Conservation (phyloP, 2,113 vertebrate genomes). For the Charina bottae region DNA sequence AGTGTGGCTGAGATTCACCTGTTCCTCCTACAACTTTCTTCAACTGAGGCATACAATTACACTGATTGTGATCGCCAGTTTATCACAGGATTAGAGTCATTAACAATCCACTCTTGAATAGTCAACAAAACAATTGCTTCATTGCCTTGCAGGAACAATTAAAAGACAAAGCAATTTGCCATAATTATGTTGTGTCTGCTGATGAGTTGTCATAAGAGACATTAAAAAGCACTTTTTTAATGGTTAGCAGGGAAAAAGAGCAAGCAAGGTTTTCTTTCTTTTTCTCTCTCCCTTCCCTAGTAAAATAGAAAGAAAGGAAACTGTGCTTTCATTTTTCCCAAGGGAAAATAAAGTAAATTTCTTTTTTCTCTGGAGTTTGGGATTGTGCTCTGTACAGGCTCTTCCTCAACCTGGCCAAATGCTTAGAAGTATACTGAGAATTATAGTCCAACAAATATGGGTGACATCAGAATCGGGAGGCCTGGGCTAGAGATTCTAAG, state of each 20-base stretch:
- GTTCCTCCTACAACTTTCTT: slow-evolving; percentile 53
- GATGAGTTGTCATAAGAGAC: slow-evolving; percentile 75
- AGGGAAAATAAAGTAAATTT: not conserved
- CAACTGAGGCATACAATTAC: slow-evolving; percentile 67
- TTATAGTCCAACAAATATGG: not conserved
- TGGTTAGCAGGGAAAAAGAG: slow-evolving; percentile 63
- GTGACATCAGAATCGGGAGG: not conserved
- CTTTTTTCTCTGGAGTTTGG: not conserved
- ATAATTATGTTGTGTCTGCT: slow-evolving; percentile 78
- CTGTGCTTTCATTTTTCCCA: not conserved
- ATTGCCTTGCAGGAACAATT: slow-evolving; percentile 82
- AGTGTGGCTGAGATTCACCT: slow-evolving; percentile 38
- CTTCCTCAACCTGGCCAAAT: not conserved
- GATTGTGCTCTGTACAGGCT: not conserved
- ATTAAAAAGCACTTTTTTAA: slow-evolving; percentile 73
- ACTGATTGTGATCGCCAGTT: slow-evolving; percentile 75
- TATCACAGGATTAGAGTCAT: slow-evolving; percentile 79
- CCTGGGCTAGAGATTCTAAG: not conserved
- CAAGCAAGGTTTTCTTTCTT: slow-evolving; percentile 46
- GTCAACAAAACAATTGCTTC: slow-evolving; percentile 77
- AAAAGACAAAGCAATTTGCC: slow-evolving; percentile 78
- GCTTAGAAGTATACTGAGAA: not conserved
- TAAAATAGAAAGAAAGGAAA: not conserved
- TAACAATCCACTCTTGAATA: slow-evolving; percentile 78
- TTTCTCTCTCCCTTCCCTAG: not conserved